Evolutionary conservation across 2,888 invertebrate genomes (phyloP).

Genomic region (Pristionchus maxplancki): DNA sequence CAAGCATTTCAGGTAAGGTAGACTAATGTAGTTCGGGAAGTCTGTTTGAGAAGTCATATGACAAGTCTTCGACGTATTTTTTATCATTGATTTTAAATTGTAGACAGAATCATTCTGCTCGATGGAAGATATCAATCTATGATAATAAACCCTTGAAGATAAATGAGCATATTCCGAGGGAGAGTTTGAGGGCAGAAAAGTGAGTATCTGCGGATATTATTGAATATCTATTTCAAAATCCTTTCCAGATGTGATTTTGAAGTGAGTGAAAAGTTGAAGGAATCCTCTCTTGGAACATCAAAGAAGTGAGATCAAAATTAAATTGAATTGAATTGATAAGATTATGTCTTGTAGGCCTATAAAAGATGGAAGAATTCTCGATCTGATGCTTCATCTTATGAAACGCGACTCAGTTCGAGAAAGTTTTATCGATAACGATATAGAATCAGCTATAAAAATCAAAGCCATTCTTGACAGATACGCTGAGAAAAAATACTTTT

Average conservation of each 20-base stretch:
- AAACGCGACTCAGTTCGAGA: background rate
- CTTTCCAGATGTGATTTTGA: no score
- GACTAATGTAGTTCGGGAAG: background rate
- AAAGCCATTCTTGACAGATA: background rate
- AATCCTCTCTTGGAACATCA: background rate
- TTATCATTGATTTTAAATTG: background rate
- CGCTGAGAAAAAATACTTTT: background rate
- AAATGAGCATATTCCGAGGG: background rate
- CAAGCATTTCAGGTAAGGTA: background rate
- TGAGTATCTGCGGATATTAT: background rate
- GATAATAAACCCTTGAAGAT: background rate
- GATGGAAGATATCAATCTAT: conserved; percentile 19
- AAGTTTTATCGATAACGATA: background rate
- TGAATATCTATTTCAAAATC: background rate
- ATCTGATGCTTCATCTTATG: background rate
- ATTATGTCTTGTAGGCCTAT: background rate
- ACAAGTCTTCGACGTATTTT: no score
- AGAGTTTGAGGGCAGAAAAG: background rate
- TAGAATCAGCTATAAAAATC: background rate
- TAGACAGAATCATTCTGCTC: background rate
- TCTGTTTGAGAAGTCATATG: background rate
- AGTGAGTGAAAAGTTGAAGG: no score
- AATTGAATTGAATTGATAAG: no score
- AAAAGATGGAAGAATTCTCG: background rate
- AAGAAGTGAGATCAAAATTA: background rate